These are phyloP conservation scores for Drosophila pectinifera DNA, from an alignment of 1,140 invertebrate species.

Conservation along the genomic window DNA sequence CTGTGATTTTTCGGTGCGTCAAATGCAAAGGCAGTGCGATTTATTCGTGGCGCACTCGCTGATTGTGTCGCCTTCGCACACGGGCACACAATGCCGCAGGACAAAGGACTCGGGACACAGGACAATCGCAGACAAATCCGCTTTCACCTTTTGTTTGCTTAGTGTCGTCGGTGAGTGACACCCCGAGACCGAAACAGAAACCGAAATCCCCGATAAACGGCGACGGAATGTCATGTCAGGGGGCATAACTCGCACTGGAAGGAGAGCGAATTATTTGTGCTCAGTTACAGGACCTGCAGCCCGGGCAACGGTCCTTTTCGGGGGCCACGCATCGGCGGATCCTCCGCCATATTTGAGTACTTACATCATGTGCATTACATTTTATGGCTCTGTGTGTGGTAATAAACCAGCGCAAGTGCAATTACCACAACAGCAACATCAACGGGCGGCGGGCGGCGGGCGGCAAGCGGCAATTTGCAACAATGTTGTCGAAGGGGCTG, in stretches of 20 bases:
- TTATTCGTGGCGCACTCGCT: conserved; percentile 67
- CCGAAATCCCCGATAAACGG: conserved; percentile 47
- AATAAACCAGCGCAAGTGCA: conserved; percentile 76
- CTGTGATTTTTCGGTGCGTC: conserved; percentile 19
- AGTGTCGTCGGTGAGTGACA: conserved; percentile 25
- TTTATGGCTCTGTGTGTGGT: conserved; percentile 69
- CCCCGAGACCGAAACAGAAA: conserved; percentile 23
- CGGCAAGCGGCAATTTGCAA: conserved; percentile 61
- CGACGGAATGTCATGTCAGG: conserved; percentile 45
- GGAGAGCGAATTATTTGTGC: background rate
- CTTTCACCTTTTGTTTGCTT: conserved; percentile 44
- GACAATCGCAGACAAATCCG: conserved; percentile 39
- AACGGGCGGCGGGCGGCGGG: background rate
- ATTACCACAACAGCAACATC: conserved; percentile 60
- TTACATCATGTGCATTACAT: conserved; percentile 78
- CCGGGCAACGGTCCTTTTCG: conserved; percentile 27
- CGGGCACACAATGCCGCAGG: conserved; percentile 24
- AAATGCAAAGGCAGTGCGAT: conserved; percentile 43
- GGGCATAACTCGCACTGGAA: conserved; percentile 28
- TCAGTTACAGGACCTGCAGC: too few species aligned
- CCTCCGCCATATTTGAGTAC: conserved; percentile 60
- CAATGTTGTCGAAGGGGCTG: conserved; percentile 44
- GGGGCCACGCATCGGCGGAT: conserved; percentile 42
- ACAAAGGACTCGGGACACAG: conserved; percentile 20
- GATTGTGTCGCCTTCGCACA: conserved; percentile 56